Conservation (phyloP, 2,888 invertebrate species). For the Ectemnius lituratus region DNA sequence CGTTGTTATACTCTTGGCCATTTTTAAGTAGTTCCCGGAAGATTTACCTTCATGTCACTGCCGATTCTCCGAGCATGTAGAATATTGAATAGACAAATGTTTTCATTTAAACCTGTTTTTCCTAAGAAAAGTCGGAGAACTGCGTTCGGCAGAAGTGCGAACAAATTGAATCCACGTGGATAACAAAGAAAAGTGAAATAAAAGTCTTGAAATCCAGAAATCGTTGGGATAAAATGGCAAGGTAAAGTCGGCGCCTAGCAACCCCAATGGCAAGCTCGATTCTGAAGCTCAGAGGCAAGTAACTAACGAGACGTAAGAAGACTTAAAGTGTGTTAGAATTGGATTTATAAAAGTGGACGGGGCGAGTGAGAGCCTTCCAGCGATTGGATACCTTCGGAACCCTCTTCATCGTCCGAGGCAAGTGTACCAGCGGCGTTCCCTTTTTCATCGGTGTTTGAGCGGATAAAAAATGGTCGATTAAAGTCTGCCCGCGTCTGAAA, state of each 20-base stretch:
- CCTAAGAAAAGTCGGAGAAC: too few relatives aligned
- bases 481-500: conserved; percentile 15
- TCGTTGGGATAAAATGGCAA: background rate
- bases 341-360: background rate
- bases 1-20: too few relatives aligned
- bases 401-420: background rate
- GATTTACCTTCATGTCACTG: too few relatives aligned
- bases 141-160: too few relatives aligned
- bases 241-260: background rate
- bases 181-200: background rate
- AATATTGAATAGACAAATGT: too few relatives aligned
- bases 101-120: too few relatives aligned
- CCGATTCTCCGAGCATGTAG: too few relatives aligned
- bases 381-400: background rate
- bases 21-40: too few relatives aligned
- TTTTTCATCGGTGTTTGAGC: background rate
- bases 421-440: background rate
- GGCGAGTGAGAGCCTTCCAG: background rate
- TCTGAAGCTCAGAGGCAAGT: too few relatives aligned
- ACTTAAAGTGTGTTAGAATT: conserved; percentile 2
- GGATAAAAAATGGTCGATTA: conserved; percentile 16
- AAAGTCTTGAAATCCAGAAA: background rate
- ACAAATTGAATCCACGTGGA: too few relatives aligned
- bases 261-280: background rate
- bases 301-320: too few relatives aligned